Base-by-base conservation (phyloP, 2,113 vertebrate species). In the Struthidea cinerea region DNA sequence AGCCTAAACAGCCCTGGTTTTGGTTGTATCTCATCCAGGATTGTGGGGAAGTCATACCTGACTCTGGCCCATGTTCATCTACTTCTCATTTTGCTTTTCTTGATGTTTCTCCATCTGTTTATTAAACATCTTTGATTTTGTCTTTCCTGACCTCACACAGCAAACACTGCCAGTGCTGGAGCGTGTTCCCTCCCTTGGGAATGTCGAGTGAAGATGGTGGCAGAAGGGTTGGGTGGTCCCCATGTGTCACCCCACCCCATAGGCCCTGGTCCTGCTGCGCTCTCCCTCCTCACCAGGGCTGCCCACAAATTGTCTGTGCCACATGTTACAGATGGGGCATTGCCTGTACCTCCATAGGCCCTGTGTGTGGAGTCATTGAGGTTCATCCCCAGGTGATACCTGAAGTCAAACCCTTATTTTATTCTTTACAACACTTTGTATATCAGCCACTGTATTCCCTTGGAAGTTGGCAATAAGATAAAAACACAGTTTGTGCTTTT, bases 11-110 rank as follows among this genome's bases (percentile, higher is more conserved):
- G 3, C 19, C 10, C 10, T 2, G 7, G 11, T 13, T 46, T 15
- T 10, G 15, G 26, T 16, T 61, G 1, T 47, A 12, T 12, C 28
- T 77, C 14, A 10, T 41, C 17, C 2, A 3, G 12, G 3, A 17
- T 21, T n/a, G 30, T 30, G 7, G 4, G 16, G 10, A 47, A 1
- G 3, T 56, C 15, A 3, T 32, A 13, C 7, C 46, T 35, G 27
- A 18, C 8, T n/a, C 28, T 42, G 21, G 3, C 24, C 47, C 11
- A 0, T 9, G 0, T 30, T 68, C 5, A 0, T 4, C 4, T 53
- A 4, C 39, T 74, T 41, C 19, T 22, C 22, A 6, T 32, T 39
- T 18, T n/a, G 44, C 13, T 78, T 76, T 52, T 47, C 30, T 35
- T 56, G 13, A 15, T 0, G 0, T 49, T 86, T 71, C 33, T 17